Base-by-base conservation (phyloP, 1,140 invertebrate genomes). In the Holcopasites calliopsidis region DNA sequence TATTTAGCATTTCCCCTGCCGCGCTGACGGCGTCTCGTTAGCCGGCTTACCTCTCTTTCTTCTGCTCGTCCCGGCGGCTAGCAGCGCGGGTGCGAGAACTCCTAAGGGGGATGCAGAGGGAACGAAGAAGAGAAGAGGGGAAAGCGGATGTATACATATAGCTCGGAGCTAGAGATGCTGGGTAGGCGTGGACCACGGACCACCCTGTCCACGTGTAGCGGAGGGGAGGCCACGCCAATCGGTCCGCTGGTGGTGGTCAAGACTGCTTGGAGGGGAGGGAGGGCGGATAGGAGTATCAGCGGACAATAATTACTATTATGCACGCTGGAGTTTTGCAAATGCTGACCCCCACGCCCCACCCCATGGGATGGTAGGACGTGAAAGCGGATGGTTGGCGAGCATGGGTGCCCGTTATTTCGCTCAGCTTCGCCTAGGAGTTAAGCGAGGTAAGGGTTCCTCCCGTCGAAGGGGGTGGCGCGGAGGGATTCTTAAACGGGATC, bases 401-500 rank as follows among this genome's bases (percentile, higher is more conserved):
- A 82, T 80, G 76, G 76, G 66, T 79, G 83, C 72, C 82, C 85
- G 85, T 86, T 88, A 88, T 87, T 86, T 88, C 74, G 87, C 83
- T 79, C 76, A 70, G 77, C 76, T 79, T 76, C 31, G 50, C 18
- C 40, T 35, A 13, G 33, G 16, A 33, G 28, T 33, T 57, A 50
- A 42, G 18, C 23, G 54, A 47, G 54, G n/a, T 38, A 33, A 68
- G 42, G 40, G 76, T 44, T 60, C 13, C 23, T 61, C 38, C 35
- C 60, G 57, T 31, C 50, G 23, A 47, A 77, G 38, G 38, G 26
- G 58, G 50, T n/a, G 42, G 44, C 2, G n/a, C 10, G 44, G 57
- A 83, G 72, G 50, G 71, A 88, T 90, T 89, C 88, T 91, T 90
- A 90, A 90, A 90, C 87, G 88, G 88, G 88, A 91, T 91, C 88